These are phyloP conservation scores for Ennomos fuscantarius DNA, from an alignment of 2,888 invertebrate species.

Conservation along the genomic window DNA sequence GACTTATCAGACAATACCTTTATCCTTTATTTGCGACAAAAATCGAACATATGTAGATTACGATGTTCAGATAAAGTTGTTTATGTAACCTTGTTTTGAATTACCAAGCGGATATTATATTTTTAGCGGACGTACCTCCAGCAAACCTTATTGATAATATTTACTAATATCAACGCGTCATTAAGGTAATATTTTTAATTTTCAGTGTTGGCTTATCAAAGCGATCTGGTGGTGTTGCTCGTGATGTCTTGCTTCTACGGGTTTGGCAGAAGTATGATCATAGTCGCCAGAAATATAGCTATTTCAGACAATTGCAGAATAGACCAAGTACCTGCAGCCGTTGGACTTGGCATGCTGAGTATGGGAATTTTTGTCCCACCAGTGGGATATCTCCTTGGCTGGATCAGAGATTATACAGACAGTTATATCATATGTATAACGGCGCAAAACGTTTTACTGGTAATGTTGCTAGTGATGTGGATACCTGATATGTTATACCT, in stretches of 20 bases:
- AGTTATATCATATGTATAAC: constrained; percentile 88
- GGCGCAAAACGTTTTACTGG: constrained; percentile 84
- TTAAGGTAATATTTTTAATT: constrained; percentile 30
- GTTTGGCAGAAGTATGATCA: constrained; percentile 89
- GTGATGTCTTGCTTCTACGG: constrained; percentile 86
- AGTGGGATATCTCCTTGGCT: constrained; percentile 87
- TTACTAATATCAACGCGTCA: not conserved
- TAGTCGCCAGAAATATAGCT: constrained; percentile 89
- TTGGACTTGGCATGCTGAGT: constrained; percentile 89
- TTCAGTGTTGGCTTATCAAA: constrained; percentile 87
- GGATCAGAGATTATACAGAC: constrained; percentile 87
- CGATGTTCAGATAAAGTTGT: constrained; percentile 10
- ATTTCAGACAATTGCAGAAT: constrained; percentile 87
- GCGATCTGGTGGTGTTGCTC: constrained; percentile 79
- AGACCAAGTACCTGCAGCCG: constrained; percentile 87
- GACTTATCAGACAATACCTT: constrained; percentile 24
- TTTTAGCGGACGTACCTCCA: constrained; percentile 21
- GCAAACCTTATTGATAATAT: not conserved
- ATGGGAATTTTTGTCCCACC: constrained; percentile 89
- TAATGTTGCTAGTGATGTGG: constrained; percentile 85
- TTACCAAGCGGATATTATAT: constrained; percentile 9
- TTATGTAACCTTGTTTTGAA: constrained; percentile 6
- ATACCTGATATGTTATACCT: constrained; percentile 82
- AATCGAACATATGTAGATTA: constrained; percentile 2
- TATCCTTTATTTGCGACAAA: constrained; percentile 13